Evolutionary conservation across 2,113 vertebrate species (phyloP), one percentile per base, ranked within the genome.

Genomic region (Notechis scutatus): DNA sequence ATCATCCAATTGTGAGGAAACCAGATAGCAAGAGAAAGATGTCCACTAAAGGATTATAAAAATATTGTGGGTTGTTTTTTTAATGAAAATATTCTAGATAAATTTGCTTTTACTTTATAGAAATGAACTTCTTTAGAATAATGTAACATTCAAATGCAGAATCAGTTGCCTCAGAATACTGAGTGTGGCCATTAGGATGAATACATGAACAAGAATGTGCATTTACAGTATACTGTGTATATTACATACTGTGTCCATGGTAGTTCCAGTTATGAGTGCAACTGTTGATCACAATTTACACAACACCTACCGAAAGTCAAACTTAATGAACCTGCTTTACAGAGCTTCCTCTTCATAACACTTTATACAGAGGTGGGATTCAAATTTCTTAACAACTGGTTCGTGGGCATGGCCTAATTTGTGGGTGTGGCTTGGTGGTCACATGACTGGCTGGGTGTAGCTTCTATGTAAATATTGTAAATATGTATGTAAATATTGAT

Each of bases 61-160:
- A 94, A 0, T 26, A 93, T 59, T 91, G 45, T 39, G 88, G 95
- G 95, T 81, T 95, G 39, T 94, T 95, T 93, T 64, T 85, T 85
- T 5, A 47, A 87, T 93, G 93, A 29, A 95, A 92, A 21, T 91
- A 95, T 92, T 96, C 85, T 86, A 85, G 54, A 1, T 90, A 90
- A 95, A 95, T 89, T 0, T 69, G 3, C 18, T 87, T 95, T 93
- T 20, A 91, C 91, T 89, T 96, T 94, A 91, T 94, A 20, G 64
- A 94, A 90, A 94, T 81, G 94, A 95, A n/a, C 1, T 14, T n/a
- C 54, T 94, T 94, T 69, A 93, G 69, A 95, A 56, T 86, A 87
- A n/a, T 52, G 18, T 59, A 93, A 90, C 47, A 64, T 93, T 95
- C 59, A 59, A 92, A 29, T 74, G n/a, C 4, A 88, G 0, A 88